These are phyloP conservation scores for Protobothrops flavoviridis DNA, from an alignment of 2,113 vertebrate genomes.

Conservation along the genomic window DNA sequence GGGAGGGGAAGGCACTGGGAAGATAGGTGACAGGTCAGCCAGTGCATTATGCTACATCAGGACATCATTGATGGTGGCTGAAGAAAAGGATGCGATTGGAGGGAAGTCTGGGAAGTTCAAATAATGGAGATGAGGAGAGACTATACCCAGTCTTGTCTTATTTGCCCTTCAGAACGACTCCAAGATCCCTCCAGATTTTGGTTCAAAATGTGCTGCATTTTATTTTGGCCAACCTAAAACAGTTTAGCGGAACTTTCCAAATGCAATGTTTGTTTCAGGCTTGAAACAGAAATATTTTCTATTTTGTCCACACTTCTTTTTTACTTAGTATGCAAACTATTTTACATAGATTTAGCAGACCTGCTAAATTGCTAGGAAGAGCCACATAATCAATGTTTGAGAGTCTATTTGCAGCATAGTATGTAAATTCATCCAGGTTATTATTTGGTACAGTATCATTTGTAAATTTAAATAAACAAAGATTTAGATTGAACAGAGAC, in stretches of 20 bases:
- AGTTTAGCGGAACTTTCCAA: not conserved
- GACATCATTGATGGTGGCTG: not conserved
- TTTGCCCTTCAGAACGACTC: not conserved
- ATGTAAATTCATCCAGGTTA: not conserved
- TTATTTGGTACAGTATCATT: not conserved
- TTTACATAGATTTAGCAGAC: not conserved
- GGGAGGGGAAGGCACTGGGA: not conserved
- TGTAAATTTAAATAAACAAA: not conserved
- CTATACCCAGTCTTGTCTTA: not conserved
- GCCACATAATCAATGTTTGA: not conserved
- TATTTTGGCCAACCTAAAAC: not conserved
- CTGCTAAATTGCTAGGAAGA: not conserved
- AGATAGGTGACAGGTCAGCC: not conserved
- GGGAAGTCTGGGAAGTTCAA: not conserved
- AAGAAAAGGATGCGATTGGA: not conserved
- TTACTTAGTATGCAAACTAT: not conserved
- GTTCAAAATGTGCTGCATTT: not conserved
- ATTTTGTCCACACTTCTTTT: not conserved
- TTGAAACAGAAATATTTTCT: not conserved
- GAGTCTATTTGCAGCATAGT: not conserved
- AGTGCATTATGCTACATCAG: not conserved
- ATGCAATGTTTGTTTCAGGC: not conserved
- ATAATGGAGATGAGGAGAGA: not conserved
- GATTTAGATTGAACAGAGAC: not conserved
- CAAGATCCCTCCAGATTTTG: not conserved